Evolutionary conservation across 2,888 invertebrate genomes (phyloP), one percentile per base, ranked within the genome.

Genomic region (Cephus runcator): DNA sequence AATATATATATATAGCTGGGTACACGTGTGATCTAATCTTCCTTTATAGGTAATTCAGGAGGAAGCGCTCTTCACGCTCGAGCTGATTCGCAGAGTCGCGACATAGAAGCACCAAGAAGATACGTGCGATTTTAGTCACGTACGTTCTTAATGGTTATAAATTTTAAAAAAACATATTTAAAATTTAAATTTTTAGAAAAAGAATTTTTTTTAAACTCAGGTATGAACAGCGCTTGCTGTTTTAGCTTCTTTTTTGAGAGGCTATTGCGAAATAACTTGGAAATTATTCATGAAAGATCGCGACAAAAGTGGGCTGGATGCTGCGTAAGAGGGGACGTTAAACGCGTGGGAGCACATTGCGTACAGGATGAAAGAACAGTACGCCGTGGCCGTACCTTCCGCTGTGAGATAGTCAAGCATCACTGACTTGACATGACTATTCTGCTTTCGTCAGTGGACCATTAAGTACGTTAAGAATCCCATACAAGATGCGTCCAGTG

Each of bases 281-380:
- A 56, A 9, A 23, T 23, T 56, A 56, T 56, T 23, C 82, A 82
- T 77, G 85, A 85, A 86, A 86, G 84, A 86, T 83, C 84, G 81
- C 85, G 82, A 85, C 73, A 35, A 23, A 11, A 12, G 30, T 31
- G 15, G 73, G 23, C 69, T 73, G 69, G 73, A 23, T 69, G 73
- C 15, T 68, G 73, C 69, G 73, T 73, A 76, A 82, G 78, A 69
- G 79, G 80, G 74, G 77, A 75, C 77, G 76, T 82, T 79, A 79
- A 79, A 79, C 75, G 80, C 79, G 83, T 83, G 77, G 81, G 79
- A 76, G 82, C 77, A 73, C 33, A 69, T 73, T 75, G 31, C 73
- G 76, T 33, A 34, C 73, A 12, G 11, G 31, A 68, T 33, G 77
- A 77, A 77, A 76, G 73, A 79, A 78, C 77, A 77, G 79, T 79